Evolutionary conservation across 2,888 invertebrate species (phyloP), one percentile per base, ranked within the genome.

Genomic region (Sesia bembeciformis): DNA sequence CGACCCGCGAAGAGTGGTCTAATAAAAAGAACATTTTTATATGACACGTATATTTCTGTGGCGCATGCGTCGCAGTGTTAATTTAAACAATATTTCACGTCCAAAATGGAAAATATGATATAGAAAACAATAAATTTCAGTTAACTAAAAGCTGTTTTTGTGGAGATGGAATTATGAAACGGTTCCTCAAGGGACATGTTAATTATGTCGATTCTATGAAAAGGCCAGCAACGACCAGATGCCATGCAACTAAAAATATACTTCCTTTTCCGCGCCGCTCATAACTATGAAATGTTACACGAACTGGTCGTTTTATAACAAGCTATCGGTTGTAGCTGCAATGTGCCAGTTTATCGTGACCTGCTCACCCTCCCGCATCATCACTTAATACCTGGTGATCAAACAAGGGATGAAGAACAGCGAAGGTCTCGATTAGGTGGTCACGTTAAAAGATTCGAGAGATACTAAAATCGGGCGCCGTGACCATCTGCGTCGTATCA

Each of bases 401-500:
- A 4, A 50, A 74, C 67, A 70, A 65, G 64, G 60, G 61, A 63
- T 66, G 71, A 78, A 74, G 72, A 72, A 65, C 71, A 71, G 68
- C 68, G 65, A 61, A 65, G 87, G 64, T 76, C 88, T 70, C 53
- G 62, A 59, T 62, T 68, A 60, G 58, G 58, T 82, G 84, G 87
- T 62, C 74, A 68, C 68, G 74, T 79, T 75, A 75, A 76, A 82
- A 82, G 78, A 81, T 81, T 81, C 76, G 72, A 81, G 78, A 80
- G 82, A 84, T 84, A 84, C 79, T 86, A 85, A 86, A 86, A 83
- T 86, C 81, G 80, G 80, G 77, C 72, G 70, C 78, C 81, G 70
- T 85, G 83, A 86, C 87, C 88, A 87, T 88, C 87, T 88, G 87
- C 80, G 74, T 72, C 75, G 74, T 87, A 84, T 85, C 84, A 84